A percentile compares a stretch with the other conserved stretches of the same genome.
Conservation (phyloP, 2,797 vertebrate species). For the Neosilurus mollespiculum region DNA sequence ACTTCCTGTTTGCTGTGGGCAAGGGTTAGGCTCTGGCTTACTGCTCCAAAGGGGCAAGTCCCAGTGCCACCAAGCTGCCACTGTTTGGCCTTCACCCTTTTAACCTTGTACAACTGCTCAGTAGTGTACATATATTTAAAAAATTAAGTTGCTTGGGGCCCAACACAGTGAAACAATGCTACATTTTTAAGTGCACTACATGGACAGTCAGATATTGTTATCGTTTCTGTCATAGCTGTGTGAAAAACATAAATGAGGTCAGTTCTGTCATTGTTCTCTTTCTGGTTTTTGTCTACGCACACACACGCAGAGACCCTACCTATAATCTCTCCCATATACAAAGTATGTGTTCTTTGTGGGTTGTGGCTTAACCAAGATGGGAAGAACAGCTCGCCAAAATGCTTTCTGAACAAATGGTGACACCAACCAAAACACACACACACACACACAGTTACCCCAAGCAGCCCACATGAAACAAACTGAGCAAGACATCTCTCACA, state of each 20-base stretch:
- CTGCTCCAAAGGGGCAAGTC: too few relatives aligned
- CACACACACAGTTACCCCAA: constrained; percentile 7
- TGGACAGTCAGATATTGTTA: background rate
- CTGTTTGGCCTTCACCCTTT: too few relatives aligned
- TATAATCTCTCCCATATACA: background rate
- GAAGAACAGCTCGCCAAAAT: constrained; percentile 1
- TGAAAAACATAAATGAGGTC: background rate
- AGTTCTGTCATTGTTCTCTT: background rate
- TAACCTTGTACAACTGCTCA: too few relatives aligned
- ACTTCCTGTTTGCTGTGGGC: background rate
- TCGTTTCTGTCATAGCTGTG: background rate
- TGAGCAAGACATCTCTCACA: background rate
- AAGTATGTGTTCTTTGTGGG: constrained; percentile 9
- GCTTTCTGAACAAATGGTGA: constrained; percentile 2
- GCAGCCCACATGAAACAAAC: background rate
- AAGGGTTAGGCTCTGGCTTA: too few relatives aligned
- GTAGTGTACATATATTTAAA: too few relatives aligned
- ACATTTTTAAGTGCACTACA: background rate
- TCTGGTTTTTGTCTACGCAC: background rate
- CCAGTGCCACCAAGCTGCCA: too few relatives aligned
- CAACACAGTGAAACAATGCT: background rate
- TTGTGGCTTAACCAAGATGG: constrained; percentile 30
- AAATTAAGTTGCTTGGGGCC: background rate
- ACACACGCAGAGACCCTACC: background rate
- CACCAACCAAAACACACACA: background rate